Percentiles rank a stretch among this genome's conserved stretches.
phyloP scores from a whole-genome alignment of 2,113 vertebrate species.

The Tetrao urogallus region DNA sequence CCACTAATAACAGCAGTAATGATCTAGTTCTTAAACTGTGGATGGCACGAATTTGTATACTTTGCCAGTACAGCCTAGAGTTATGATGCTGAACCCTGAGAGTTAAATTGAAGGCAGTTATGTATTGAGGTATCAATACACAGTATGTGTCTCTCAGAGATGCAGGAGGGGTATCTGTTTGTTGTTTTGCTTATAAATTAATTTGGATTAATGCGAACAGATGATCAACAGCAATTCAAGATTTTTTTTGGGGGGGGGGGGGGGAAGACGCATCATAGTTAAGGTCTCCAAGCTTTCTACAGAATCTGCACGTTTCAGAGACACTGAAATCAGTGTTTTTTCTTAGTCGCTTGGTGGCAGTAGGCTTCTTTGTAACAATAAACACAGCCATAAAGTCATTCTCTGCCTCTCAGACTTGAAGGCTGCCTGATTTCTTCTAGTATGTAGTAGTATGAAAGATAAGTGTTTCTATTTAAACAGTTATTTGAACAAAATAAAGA shows the following conservation, averaged over 20 bases:
- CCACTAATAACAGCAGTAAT: not conserved
- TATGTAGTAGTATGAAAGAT: not conserved
- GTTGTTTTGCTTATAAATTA: constrained; percentile 34
- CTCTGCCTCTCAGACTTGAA: not conserved
- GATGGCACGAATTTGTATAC: not conserved
- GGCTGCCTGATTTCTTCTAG: not conserved
- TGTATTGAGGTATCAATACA: not conserved
- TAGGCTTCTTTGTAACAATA: not conserved
- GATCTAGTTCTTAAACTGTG: not conserved
- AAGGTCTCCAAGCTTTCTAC: not conserved
- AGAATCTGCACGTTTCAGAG: not conserved
- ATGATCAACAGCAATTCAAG: not conserved
- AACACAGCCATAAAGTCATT: fast-evolving
- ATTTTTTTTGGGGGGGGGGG: not conserved
- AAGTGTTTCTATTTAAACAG: constrained; percentile 54
- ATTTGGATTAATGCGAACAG: constrained; percentile 22
- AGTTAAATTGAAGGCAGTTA: constrained; percentile 16
- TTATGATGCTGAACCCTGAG: not conserved
- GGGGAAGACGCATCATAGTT: not conserved
- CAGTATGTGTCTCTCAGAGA: constrained; percentile 7
- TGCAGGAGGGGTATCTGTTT: not conserved
- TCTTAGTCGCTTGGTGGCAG: constrained; percentile 66
- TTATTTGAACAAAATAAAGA: not conserved
- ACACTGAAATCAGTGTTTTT: not conserved
- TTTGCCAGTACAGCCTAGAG: constrained; percentile 2